Percentiles rank a stretch among this genome's conserved stretches.
These are phyloP conservation scores for Myathropa florea DNA, from an alignment of 2,888 invertebrate genomes.

Conservation along the genomic window DNA sequence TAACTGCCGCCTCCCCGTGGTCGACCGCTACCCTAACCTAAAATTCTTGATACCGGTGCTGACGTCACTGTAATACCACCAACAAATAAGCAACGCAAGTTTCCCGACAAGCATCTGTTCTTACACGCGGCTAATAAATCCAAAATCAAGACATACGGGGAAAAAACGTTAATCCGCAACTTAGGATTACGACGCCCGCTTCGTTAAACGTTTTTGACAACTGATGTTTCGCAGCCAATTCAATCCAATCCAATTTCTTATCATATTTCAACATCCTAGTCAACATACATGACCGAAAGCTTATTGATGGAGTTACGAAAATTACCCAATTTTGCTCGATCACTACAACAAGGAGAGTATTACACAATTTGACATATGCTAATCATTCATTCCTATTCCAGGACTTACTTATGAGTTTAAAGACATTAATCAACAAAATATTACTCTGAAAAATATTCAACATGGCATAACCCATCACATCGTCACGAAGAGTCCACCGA, in stretches of 20 bases:
- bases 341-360: not conserved
- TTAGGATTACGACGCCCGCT: slow-evolving; percentile 19
- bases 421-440: not conserved
- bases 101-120: not conserved
- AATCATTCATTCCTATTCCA: not conserved
- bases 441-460: no score
- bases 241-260: no score
- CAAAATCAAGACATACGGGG: slow-evolving; percentile 23
- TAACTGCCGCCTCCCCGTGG: not conserved
- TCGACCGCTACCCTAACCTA: not conserved
- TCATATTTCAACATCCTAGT: not conserved
- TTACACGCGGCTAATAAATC: slow-evolving; percentile 9
- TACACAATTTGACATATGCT: not conserved
- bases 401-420: no score
- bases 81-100: no score
- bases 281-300: not conserved
- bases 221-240: no score
- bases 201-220: not conserved
- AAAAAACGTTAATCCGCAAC: slow-evolving; percentile 34
- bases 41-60: slow-evolving; percentile 9
- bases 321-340: not conserved
- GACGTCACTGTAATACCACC: not conserved
- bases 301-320: not conserved
- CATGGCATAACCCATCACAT: no score
- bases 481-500: no score